These are phyloP conservation scores for Falco columbarius DNA, from an alignment of 2,797 vertebrate genomes.

Conservation along the genomic window DNA sequence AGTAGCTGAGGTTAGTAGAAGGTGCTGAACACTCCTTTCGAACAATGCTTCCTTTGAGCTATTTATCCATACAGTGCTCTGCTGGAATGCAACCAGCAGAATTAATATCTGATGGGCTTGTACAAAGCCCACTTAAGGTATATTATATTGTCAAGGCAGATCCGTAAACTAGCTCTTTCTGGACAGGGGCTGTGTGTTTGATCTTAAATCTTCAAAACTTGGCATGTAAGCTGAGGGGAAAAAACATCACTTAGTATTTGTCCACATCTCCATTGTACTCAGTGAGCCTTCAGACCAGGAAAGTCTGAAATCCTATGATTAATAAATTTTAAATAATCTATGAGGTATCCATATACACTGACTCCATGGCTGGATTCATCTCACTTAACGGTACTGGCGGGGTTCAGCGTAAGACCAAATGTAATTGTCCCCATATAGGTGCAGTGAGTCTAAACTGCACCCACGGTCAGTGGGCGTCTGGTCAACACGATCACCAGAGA, in stretches of 20 bases:
- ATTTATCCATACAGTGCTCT: not conserved
- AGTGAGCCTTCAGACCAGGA: not conserved
- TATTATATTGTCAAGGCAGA: not conserved
- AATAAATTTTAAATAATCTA: not conserved
- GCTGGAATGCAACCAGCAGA: not conserved
- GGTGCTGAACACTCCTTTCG: not conserved
- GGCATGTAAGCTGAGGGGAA: not conserved
- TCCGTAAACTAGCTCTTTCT: not conserved
- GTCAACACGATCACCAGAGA: not conserved
- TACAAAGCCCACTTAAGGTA: not conserved
- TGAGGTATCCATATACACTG: not conserved
- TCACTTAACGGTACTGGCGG: fast-evolving
- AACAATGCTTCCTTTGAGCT: not conserved
- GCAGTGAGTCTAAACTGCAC: not conserved
- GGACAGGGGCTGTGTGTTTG: not conserved
- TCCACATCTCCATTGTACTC: not conserved
- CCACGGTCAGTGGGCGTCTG: not conserved
- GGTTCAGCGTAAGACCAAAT: not conserved
- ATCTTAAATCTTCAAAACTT: conserved; percentile 6
- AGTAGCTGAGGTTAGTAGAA: not conserved
- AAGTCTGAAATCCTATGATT: not conserved
- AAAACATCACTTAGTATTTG: not conserved
- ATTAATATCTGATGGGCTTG: not conserved
- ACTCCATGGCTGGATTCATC: not conserved
- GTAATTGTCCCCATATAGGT: not conserved